Percentiles rank a stretch among this genome's conserved stretches.
Conservation (phyloP, 2,113 vertebrate species). For the Cottus gobio region DNA sequence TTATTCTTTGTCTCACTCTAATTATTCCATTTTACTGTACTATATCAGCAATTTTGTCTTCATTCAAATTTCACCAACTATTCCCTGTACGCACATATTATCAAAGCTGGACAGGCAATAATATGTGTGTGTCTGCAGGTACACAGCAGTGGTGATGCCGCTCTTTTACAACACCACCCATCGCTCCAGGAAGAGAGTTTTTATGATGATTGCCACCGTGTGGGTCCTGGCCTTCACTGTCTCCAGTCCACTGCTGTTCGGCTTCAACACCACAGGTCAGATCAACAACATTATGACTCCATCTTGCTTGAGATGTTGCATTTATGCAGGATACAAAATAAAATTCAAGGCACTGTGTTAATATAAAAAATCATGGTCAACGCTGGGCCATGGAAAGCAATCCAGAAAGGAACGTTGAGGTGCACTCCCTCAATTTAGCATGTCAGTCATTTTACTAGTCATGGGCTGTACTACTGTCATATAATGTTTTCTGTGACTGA, state of each 20-base stretch:
- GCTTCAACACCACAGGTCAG: conserved; percentile 96
- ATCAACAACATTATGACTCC: conserved; percentile 4
- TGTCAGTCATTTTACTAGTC: not conserved
- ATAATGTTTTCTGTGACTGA: not conserved
- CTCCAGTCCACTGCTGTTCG: conserved; percentile 94
- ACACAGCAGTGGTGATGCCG: conserved; percentile 95
- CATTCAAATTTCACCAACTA: conserved; percentile 39
- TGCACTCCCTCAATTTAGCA: conserved; percentile 1
- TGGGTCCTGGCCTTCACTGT: conserved; percentile 94
- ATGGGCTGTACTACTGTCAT: not conserved
- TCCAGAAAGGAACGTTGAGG: not conserved
- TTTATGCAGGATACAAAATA: not conserved
- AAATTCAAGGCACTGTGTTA: not conserved
- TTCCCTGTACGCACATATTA: not conserved
- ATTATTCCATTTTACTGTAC: conserved; percentile 38
- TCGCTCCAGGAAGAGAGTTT: conserved; percentile 91
- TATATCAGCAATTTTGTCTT: conserved; percentile 39
- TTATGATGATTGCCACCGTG: conserved; percentile 89
- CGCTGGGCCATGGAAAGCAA: not conserved
- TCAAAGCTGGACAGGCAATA: conserved; percentile 4
- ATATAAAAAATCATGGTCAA: conserved; percentile 8
- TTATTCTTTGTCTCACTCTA: conserved; percentile 27
- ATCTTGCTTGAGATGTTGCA: not conserved
- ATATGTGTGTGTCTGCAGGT: conserved; percentile 80
- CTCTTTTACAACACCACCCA: conserved; percentile 92